phyloP scores from a whole-genome alignment of 1,140 invertebrate species.

The Drosophila bipectinata region DNA sequence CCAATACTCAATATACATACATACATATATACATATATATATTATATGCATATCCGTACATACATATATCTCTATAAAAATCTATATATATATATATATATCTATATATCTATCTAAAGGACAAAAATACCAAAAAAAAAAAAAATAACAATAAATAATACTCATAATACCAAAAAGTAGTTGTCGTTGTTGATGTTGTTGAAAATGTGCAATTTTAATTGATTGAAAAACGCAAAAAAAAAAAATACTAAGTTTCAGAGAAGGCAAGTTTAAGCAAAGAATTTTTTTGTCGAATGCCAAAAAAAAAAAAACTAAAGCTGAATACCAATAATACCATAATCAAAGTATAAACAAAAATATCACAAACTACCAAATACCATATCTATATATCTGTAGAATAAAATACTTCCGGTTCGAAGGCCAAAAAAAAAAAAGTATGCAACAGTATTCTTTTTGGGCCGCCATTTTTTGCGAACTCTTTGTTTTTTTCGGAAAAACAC shows the following conservation, averaged over 20 bases:
- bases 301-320: conserved; percentile 66
- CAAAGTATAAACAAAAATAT: conserved; percentile 44
- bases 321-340: conserved; percentile 37
- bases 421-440: conserved; percentile 44
- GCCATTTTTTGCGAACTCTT: no score
- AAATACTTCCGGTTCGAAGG: conserved; percentile 33
- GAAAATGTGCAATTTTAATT: conserved; percentile 81
- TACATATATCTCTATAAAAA: conserved; percentile 34
- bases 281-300: conserved; percentile 62
- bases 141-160: conserved; percentile 70
- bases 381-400: conserved; percentile 22
- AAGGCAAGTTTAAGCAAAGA: conserved; percentile 35
- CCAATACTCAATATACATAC: conserved; percentile 51
- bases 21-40: conserved; percentile 55
- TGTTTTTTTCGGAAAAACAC: no score
- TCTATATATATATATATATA: conserved; percentile 16
- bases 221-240: conserved; percentile 67
- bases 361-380: conserved; percentile 22
- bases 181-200: conserved; percentile 82
- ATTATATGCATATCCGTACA: conserved; percentile 52
- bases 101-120: conserved; percentile 54
- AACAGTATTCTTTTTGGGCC: conserved; percentile 50
- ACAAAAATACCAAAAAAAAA: conserved; percentile 31
- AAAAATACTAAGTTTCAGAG: conserved; percentile 31
- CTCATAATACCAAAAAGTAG: conserved; percentile 80